Evolutionary conservation across 2,113 vertebrate genomes (phyloP), one percentile per base, ranked within the genome.

Genomic region (Strix aluco): DNA sequence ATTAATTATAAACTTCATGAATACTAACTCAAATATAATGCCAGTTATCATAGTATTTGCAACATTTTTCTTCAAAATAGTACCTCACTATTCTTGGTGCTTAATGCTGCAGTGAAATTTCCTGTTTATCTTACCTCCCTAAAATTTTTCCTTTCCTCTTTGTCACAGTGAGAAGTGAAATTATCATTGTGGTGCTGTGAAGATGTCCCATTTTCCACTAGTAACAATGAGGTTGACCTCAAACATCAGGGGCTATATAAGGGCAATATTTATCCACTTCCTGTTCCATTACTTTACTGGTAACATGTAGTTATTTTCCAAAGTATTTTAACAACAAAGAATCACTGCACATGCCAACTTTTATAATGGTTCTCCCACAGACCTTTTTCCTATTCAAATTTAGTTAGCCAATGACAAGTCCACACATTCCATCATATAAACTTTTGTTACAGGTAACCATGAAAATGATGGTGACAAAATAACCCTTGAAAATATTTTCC

Each of bases 1-100:
- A 97, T 95, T 97, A 97, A 95, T 94, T 95, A 80, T 87, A 94
- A 97, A 92, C 66, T 80, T 90, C 62, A 85, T 77, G 94, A 94
- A 89, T 95, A 89, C 49, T 72, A 88, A 85, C 72, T 89, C 77
- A 82, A 94, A 95, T 71, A 93, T 69, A 90, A 91, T 42, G 20
- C 42, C 61, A 71, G 58, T 72, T 90, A 86, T 54, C 62, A 90
- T 34, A 73, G 74, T 19, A 63, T 34, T 94, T 79, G 36, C 61
- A 94, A 49, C 0, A 7, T 62, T 91, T 94, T 80, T 51, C 66
- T 91, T 73, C 62, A 92, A 82, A 90, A 73, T 11, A 89, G 30
- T n/a, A 75, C 25, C 46, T 78, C 49, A 10, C 57, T 72, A 21
- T 81, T 79, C 66, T 61, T 66, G 42, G 22, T 92, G 67, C 38